Conservation (phyloP, 2,888 invertebrate genomes). For the Tinea trinotella region DNA sequence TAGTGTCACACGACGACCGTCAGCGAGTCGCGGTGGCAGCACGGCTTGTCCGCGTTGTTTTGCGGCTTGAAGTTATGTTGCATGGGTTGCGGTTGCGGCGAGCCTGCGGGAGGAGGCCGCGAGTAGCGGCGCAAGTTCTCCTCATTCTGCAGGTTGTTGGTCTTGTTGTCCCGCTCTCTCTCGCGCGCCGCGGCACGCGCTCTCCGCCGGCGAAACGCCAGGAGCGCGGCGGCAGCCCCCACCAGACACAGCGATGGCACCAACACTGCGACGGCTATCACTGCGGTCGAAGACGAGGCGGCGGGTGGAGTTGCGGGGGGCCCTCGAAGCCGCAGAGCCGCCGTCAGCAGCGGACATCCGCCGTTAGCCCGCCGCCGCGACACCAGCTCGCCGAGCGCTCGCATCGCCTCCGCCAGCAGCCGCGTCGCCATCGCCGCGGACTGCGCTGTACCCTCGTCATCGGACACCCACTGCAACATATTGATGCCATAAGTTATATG, state of each 20-base stretch:
- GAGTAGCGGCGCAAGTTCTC: conserved; percentile 89
- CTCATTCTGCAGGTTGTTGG: conserved; percentile 92
- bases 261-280: conserved; percentile 68
- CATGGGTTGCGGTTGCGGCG: conserved; percentile 57
- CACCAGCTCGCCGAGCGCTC: conserved; percentile 51
- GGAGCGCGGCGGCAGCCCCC: conserved; percentile 47
- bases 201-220: conserved; percentile 32
- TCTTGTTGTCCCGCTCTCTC: conserved; percentile 87
- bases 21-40: conserved; percentile 45
- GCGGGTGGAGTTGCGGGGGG: conserved; percentile 76
- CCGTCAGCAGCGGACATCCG: conserved; percentile 34
- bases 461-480: conserved; percentile 49
- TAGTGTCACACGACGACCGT: conserved; percentile 61
- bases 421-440: conserved; percentile 28
- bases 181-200: conserved; percentile 73
- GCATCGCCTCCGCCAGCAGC: conserved; percentile 27
- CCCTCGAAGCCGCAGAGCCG: conserved; percentile 18
- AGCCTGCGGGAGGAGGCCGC: too few relatives aligned
- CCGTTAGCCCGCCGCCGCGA: conserved; percentile 55
- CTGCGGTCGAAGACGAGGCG: conserved; percentile 46
- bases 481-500: conserved; percentile 2
- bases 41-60: conserved; percentile 76
- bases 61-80: conserved; percentile 87
- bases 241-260: conserved; percentile 44
- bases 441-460: conserved; percentile 43